Evolutionary conservation across 1,140 invertebrate genomes (phyloP), one percentile per base, ranked within the genome.

Genomic region (Uloborus diversus): DNA sequence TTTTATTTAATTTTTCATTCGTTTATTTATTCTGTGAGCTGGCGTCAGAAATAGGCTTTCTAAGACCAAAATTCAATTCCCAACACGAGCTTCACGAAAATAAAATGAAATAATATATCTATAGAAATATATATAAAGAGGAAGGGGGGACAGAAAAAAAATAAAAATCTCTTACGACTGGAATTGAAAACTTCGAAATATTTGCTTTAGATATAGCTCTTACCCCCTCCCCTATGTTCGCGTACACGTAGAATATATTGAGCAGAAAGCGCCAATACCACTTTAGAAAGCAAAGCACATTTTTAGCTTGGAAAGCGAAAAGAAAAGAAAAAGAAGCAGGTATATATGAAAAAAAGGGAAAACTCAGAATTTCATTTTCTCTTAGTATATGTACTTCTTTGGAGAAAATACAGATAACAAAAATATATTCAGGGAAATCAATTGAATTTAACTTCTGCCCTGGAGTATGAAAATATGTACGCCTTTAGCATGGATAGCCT

Each of bases 251-350:
- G 53, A 71, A 71, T 71, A 71, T 27, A 71, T 71, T 42, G 27
- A 28, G 56, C 53, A 42, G 53, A 71, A 71, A 59, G 69, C 20
- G 56, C 49, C 69, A 59, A 61, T 61, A 64, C 71, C 61, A 53
- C 71, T 75, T 75, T 64, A 64, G 71, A 64, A 75, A 75, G 71
- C 71, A 75, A 75, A 75, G 71, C 71, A 75, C 71, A 75, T 75
- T 75, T 75, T 35, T 49, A 51, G 37, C 62, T 42, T 17, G 42
- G 25, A 66, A 17, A 32, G 30, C 25, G 62, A 27, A 30, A 35
- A 11, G 66, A 25, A 42, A 2, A 20, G 13, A 17, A 61, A 30
- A 20, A 64, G 57, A 20, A n/a, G n/a, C n/a, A n/a, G n/a, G n/a
- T n/a, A n/a, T n/a, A n/a, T n/a, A n/a, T n/a, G n/a, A n/a, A n/a